A percentile compares a stretch with the other conserved stretches of the same genome.
These are phyloP conservation scores for Chironomus striatipennis DNA, from an alignment of 1,140 invertebrate genomes.

Conservation along the genomic window DNA sequence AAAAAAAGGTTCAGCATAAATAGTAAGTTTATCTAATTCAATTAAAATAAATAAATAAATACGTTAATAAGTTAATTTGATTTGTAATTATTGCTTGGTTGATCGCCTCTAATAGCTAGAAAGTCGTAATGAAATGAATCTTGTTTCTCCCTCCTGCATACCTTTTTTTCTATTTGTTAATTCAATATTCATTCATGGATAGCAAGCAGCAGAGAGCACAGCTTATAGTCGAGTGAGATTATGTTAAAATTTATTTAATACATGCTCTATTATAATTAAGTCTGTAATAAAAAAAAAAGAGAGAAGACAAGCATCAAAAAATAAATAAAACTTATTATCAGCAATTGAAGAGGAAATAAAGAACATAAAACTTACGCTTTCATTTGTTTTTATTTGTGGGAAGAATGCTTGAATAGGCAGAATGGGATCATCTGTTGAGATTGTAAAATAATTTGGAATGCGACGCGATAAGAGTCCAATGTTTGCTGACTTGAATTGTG, in stretches of 20 bases:
- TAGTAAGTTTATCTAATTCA: neutral
- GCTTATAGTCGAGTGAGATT: too few species aligned
- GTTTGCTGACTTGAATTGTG: slow-evolving; percentile 44
- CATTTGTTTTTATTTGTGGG: slow-evolving; percentile 43
- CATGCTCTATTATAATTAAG: too few species aligned
- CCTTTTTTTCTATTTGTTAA: too few species aligned
- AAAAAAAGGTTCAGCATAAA: neutral
- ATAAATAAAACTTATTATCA: too few species aligned
- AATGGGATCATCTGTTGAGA: slow-evolving; percentile 53
- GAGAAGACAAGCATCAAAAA: too few species aligned
- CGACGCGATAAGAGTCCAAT: slow-evolving; percentile 40
- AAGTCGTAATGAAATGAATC: neutral
- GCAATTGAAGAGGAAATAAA: too few species aligned
- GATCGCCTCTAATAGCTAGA: slow-evolving; percentile 11
- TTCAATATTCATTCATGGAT: too few species aligned
- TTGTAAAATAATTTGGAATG: slow-evolving; percentile 51
- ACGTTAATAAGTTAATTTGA: neutral
- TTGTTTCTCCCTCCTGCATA: neutral
- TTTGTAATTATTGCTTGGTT: neutral
- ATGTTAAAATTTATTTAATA: too few species aligned
- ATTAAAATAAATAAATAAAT: neutral
- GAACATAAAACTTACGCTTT: neutral
- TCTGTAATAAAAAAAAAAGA: too few species aligned
- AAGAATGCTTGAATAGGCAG: slow-evolving; percentile 54
- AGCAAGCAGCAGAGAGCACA: too few species aligned